Evolutionary conservation across 2,888 invertebrate genomes (phyloP).

Genomic region (Luperina nickerlii): DNA sequence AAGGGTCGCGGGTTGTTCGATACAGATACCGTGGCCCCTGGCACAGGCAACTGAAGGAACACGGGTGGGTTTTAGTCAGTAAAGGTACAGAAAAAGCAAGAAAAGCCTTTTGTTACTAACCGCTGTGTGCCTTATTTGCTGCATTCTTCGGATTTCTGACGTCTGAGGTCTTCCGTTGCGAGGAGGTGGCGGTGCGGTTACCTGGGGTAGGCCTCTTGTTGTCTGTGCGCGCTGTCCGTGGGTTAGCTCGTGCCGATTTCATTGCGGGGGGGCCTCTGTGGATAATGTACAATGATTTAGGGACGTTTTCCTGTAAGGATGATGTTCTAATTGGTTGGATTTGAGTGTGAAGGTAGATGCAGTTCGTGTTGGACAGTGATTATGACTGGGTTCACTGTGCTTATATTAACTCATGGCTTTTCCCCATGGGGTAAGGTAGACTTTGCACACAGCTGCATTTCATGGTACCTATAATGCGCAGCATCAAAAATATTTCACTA

Average conservation of each 20-base stretch:
- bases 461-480: too few relatives aligned
- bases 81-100: background rate
- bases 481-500: background rate
- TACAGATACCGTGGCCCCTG: too few relatives aligned
- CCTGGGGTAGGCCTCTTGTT: constrained; percentile 77
- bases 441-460: background rate
- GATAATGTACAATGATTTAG: constrained; percentile 18
- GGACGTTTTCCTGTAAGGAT: constrained; percentile 21
- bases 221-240: constrained; percentile 73
- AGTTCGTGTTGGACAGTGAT: background rate
- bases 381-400: background rate
- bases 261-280: constrained; percentile 82
- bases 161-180: constrained; percentile 84
- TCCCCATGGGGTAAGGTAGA: background rate
- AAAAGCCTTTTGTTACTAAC: constrained; percentile 69
- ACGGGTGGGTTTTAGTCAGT: too few relatives aligned
- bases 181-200: constrained; percentile 81
- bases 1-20: too few relatives aligned
- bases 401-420: background rate
- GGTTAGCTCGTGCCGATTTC: constrained; percentile 85
- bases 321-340: constrained; percentile 30
- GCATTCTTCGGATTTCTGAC: constrained; percentile 81
- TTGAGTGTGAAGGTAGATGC: constrained; percentile 22
- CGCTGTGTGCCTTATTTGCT: constrained; percentile 83
- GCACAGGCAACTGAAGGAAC: too few relatives aligned